Evolutionary conservation across 2,113 vertebrate species (phyloP), one percentile per base, ranked within the genome.

Genomic region (Penelope pileata): DNA sequence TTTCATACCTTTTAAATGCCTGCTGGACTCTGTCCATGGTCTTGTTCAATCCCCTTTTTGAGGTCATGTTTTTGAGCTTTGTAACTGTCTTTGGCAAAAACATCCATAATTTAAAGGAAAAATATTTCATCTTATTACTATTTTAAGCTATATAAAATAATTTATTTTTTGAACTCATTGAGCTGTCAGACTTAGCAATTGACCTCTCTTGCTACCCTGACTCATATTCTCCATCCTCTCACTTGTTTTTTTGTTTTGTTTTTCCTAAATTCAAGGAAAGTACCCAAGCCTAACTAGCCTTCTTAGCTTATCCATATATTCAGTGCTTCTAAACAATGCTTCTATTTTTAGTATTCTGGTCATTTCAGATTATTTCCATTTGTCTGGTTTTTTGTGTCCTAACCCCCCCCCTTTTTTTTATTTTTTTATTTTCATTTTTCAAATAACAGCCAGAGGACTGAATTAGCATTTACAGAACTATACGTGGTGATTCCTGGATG

Each of bases 31-130:
- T 72, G 80, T 34, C 83, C 53, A 32, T 34, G 15, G 40, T 73
- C 27, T 80, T 92, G 16, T 88, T 88, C 69, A 96, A 91, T 80
- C 43, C 45, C 19, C 38, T 86, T 86, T 85, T 16, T 66, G 26
- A 86, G 58, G 34, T 85, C 26, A 58, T 77, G 47, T 34, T 86
- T 92, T 76, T 80, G 26, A 91, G n/a, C 17, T 91, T 77, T 68
- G 80, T 22, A 80, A 38, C 5, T 54, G 54, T 64, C 22, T 73
- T 54, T 26, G 51, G 18, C 51, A 90, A 87, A 93, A 73, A 74
- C 12, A 26, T 82, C 26, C 34, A 16, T 48, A 75, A 69, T 19
- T 54, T 67, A 90, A 90, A 84, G 36, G 12, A 90, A 95, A 96
- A 82, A 43, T 40, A 12, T 10, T 78, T 78, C 27, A 54, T 64